phyloP scores from a whole-genome alignment of 1,140 invertebrate genomes.

The Drosophila murphyi region DNA sequence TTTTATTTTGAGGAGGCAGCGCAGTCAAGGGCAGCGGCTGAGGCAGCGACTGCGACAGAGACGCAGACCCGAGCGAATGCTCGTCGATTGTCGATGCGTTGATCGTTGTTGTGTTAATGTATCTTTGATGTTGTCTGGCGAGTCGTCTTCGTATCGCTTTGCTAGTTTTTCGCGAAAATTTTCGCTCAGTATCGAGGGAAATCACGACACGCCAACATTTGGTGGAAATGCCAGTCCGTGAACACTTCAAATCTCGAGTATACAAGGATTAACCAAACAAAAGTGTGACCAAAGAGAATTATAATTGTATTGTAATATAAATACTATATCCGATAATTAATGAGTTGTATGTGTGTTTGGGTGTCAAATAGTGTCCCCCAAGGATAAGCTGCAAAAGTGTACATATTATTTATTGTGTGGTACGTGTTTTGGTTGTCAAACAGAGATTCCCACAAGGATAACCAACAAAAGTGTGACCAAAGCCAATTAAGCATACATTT shows the following conservation, averaged over 20 bases:
- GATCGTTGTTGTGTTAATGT: slow-evolving; percentile 72
- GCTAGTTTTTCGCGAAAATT: slow-evolving; percentile 52
- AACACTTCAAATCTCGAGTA: slow-evolving; percentile 24
- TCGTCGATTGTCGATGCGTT: slow-evolving; percentile 58
- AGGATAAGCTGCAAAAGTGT: too few relatives aligned
- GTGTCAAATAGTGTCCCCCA: too few relatives aligned
- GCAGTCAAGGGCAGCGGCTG: slow-evolving; percentile 37
- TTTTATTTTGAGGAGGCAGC: slow-evolving; percentile 26
- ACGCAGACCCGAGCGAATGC: slow-evolving; percentile 40
- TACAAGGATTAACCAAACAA: slow-evolving; percentile 54
- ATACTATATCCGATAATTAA: slow-evolving; percentile 1
- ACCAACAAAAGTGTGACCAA: not conserved
- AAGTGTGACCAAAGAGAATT: slow-evolving; percentile 51
- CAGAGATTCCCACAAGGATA: not conserved
- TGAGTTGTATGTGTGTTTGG: too few relatives aligned
- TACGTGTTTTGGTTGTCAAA: too few relatives aligned
- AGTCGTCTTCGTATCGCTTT: slow-evolving; percentile 12
- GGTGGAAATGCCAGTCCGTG: slow-evolving; percentile 61
- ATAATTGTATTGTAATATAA: slow-evolving; percentile 4
- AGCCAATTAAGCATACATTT: not conserved
- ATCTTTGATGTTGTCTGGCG: slow-evolving; percentile 65
- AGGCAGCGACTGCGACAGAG: slow-evolving; percentile 1
- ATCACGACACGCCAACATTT: slow-evolving; percentile 77
- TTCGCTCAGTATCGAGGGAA: slow-evolving; percentile 74
- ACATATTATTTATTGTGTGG: too few relatives aligned